Evolutionary conservation across 2,888 invertebrate species (phyloP).

Genomic region (Dolomedes plantarius): DNA sequence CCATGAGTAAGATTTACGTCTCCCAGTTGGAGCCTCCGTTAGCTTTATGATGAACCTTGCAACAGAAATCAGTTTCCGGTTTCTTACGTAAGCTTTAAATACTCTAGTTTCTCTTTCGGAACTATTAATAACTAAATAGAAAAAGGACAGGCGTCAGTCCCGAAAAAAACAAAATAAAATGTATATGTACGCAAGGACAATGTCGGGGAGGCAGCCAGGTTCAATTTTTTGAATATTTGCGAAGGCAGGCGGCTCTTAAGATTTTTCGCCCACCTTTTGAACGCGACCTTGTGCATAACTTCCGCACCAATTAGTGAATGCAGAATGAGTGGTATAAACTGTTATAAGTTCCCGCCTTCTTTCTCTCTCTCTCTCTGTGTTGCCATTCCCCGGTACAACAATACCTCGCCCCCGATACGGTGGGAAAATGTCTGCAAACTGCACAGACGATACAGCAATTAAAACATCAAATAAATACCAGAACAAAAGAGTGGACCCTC

Average conservation of each 20-base stretch:
- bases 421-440: not conserved
- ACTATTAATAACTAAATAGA: too few species aligned
- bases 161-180: too few species aligned
- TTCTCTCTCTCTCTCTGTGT: not conserved
- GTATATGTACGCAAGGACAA: not conserved
- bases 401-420: not conserved
- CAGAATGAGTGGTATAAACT: not conserved
- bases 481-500: not conserved
- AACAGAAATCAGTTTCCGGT: too few species aligned
- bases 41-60: too few species aligned
- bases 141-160: too few species aligned
- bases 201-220: not conserved
- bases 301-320: conserved; percentile 32
- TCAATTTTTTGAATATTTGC: conserved; percentile 7
- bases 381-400: not conserved
- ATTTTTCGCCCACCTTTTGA: conserved; percentile 31
- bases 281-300: conserved; percentile 41
- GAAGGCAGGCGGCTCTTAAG: not conserved
- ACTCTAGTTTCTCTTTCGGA: not conserved
- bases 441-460: not conserved
- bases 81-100: not conserved
- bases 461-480: not conserved
- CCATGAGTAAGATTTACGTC: too few species aligned
- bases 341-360: not conserved
- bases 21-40: too few species aligned